Conservation (phyloP, 2,888 invertebrate genomes). For the Cyaniris semiargus region DNA sequence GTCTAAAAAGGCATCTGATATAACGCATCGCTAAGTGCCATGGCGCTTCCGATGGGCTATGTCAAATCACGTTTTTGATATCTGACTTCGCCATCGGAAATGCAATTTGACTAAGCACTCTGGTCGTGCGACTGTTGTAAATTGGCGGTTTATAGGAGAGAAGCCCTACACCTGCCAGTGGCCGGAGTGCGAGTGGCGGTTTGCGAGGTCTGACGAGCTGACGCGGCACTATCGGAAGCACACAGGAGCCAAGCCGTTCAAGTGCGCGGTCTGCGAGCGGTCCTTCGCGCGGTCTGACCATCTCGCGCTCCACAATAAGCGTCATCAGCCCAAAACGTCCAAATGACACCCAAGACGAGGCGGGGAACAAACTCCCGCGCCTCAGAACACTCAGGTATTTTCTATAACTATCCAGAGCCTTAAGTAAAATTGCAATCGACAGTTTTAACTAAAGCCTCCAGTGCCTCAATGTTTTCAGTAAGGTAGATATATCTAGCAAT, state of each 20-base stretch:
- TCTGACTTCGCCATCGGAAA: too few relatives aligned
- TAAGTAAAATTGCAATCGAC: too few relatives aligned
- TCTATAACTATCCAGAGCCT: not conserved
- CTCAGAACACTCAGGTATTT: conserved; percentile 61
- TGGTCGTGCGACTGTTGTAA: not conserved
- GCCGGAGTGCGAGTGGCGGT: conserved; percentile 99
- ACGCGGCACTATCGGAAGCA: conserved; percentile 98
- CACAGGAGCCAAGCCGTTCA: conserved; percentile 98
- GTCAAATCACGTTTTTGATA: too few relatives aligned
- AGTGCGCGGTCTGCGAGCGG: conserved; percentile 96
- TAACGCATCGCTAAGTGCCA: too few relatives aligned
- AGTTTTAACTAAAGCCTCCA: too few relatives aligned
- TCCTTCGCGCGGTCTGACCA: conserved; percentile 98
- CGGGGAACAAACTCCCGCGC: conserved; percentile 68
- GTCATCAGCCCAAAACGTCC: conserved; percentile 94
- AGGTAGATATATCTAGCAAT: too few relatives aligned
- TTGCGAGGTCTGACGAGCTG: conserved; percentile 96
- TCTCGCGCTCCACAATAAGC: conserved; percentile 97
- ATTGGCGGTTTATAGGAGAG: conserved; percentile 85
- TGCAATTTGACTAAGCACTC: not conserved
- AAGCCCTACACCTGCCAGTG: conserved; percentile 99
- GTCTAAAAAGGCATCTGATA: too few relatives aligned
- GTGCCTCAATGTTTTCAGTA: too few relatives aligned
- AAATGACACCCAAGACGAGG: conserved; percentile 82
- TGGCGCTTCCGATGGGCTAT: too few relatives aligned